phyloP scores from a whole-genome alignment of 2,113 vertebrate genomes.

The Mastomys natalensis region DNA sequence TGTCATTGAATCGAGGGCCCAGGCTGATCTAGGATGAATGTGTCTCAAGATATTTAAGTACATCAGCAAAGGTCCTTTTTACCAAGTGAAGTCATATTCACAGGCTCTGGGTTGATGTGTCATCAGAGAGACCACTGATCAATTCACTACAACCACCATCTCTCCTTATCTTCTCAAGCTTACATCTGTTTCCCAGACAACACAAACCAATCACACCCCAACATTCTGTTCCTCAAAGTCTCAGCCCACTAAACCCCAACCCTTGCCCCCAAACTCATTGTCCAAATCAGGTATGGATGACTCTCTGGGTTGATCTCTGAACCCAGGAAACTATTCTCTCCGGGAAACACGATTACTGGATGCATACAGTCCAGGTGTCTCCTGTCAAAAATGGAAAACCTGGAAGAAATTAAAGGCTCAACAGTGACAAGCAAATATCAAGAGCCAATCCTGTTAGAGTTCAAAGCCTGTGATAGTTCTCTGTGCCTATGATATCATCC shows the following conservation, averaged over 20 bases:
- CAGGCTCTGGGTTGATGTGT: neutral
- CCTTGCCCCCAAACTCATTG: neutral
- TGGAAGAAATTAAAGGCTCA: constrained; percentile 1
- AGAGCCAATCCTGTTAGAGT: neutral
- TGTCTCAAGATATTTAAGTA: neutral
- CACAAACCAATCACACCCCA: neutral
- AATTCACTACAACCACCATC: neutral
- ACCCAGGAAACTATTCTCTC: neutral
- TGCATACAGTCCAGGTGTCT: neutral
- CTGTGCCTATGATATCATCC: neutral
- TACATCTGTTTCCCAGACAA: neutral
- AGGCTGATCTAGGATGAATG: neutral
- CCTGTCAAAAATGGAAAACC: neutral
- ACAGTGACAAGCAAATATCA: neutral
- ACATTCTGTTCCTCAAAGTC: neutral
- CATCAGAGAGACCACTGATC: neutral
- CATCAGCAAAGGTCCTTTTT: neutral
- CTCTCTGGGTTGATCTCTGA: neutral
- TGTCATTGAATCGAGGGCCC: neutral
- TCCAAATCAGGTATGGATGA: neutral
- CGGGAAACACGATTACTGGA: neutral
- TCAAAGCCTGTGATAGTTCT: neutral
- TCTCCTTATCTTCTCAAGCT: neutral
- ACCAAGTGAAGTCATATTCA: neutral
- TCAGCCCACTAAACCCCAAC: neutral